Evolutionary conservation across 2,888 invertebrate species (phyloP), one percentile per base, ranked within the genome.

Genomic region (Physocephala rufipes): DNA sequence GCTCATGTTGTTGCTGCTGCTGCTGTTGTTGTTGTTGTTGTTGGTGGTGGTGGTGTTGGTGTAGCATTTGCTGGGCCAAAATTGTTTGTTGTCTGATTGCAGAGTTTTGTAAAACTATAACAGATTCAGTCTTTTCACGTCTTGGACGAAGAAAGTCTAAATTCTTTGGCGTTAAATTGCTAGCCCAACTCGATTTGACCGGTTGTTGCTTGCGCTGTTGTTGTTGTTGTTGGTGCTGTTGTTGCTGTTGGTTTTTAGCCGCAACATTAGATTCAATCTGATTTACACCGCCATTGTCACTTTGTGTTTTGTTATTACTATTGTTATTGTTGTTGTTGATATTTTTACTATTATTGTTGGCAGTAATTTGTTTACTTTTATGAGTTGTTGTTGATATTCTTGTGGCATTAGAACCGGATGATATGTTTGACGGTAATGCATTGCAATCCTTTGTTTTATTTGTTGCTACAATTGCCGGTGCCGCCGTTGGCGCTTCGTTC

Each of bases 41-140:
- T n/a, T n/a, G n/a, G n/a, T n/a, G n/a, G n/a, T n/a, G n/a, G n/a
- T n/a, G n/a, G n/a, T n/a, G 85, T 78, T 77, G 84, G 74, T 78
- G 80, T 70, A 87, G 87, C 76, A 79, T 79, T 62, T 80, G 82
- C 62, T 79, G 83, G 70, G 81, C 81, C 73, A 83, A 80, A 72
- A 82, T 78, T 62, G 88, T 85, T 75, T 80, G 81, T 15, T 87
- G 87, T 36, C 89, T 85, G 72, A 87, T 87, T 73, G 88, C 88
- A 64, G 88, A 87, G 85, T 89, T 91, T 80, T 92, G 89, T 83
- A 93, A 90, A 79, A 93, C 91, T 84, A 95, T 94, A 86, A 94
- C 93, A 74, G 94, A 94, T 87, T 95, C 95, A 82, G 95, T 95
- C 88, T 94, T 94, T 89, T 95, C 95, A 80, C 95, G 89, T 81